Percentiles rank a stretch among this genome's conserved stretches.
Conservation (phyloP, 2,113 vertebrate genomes). For the Calyptommatus sinebrachiatus region DNA sequence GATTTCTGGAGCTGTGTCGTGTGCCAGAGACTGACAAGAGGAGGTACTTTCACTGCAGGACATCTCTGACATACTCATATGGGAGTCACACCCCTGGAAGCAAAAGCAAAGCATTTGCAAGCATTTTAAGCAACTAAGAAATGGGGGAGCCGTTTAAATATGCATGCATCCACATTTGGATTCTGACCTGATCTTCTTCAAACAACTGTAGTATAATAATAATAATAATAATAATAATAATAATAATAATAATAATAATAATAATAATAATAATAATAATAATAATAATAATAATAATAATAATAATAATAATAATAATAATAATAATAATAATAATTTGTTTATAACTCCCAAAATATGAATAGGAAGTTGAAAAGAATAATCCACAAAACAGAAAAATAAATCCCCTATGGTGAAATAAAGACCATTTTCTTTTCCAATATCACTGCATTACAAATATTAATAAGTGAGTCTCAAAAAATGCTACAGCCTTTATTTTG, state of each 20-base stretch:
- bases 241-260: no score
- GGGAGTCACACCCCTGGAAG: slow-evolving; percentile 89
- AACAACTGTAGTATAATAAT: background rate
- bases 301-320: no score
- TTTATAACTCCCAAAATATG: no score
- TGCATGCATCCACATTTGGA: background rate
- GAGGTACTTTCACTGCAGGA: slow-evolving; percentile 92
- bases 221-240: background rate
- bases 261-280: no score
- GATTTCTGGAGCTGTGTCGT: slow-evolving; percentile 90
- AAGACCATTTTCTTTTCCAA: background rate
- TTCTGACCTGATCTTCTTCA: background rate
- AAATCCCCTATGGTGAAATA: background rate
- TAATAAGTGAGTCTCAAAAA: background rate
- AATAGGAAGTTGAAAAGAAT: background rate
- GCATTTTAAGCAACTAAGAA: slow-evolving; percentile 6
- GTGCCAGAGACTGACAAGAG: slow-evolving; percentile 91
- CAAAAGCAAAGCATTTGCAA: slow-evolving; percentile 38
- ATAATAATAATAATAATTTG: no score
- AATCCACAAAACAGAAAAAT: background rate
- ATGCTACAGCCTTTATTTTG: background rate
- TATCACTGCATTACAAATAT: background rate
- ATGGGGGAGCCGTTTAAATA: slow-evolving; percentile 8
- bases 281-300: no score
- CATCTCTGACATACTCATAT: slow-evolving; percentile 89